Base-by-base conservation (phyloP, 2,888 invertebrate genomes). In the Cistogaster globosa region DNA sequence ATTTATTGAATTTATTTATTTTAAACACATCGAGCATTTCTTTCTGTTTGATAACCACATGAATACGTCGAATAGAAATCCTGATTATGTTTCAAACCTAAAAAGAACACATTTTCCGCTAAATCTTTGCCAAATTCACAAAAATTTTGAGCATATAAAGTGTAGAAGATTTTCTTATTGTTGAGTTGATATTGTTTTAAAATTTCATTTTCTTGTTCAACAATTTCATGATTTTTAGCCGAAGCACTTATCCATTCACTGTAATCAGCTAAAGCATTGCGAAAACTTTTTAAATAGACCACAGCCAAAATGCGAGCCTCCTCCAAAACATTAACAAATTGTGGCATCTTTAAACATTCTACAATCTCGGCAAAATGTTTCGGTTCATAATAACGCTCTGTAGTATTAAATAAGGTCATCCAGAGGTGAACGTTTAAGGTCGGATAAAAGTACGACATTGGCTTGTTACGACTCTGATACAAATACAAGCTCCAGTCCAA, bases 41-140 rank as follows among this genome's bases (percentile, higher is more conserved):
- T 65, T 5, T 89, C 87, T 0, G 89, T 89, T 60, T 89, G 89
- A 84, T 87, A 88, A 2, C 89, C 89, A 74, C 92, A 92, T 0
- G 89, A 88, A 62, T 91, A 92, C 0, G 87, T 88, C 9, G 84
- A 83, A n/a, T 86, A 88, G 32, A 91, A 92, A 48, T 92, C 91
- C 0, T 48, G 63, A 67, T 89, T 91, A 78, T 91, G 89, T 58
- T 90, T 90, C 8, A 91, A 83, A 0, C 92, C 92, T 72, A 92
- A 78, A 79, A 89, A 92, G 81, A 92, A 92, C 1, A 92, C 89
- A 80, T 89, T 89, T 38, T 92, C 92, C 0, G 92, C 91, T 62
- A 92, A 82, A 42, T 90, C 90, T 68, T 90, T 90, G 63, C 92
- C 92, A 78, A 92, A 92, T 36, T 92, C 90, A 67, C 92, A 92